phyloP scores from a whole-genome alignment of 2,797 vertebrate genomes.

The Bufotes viridis region DNA sequence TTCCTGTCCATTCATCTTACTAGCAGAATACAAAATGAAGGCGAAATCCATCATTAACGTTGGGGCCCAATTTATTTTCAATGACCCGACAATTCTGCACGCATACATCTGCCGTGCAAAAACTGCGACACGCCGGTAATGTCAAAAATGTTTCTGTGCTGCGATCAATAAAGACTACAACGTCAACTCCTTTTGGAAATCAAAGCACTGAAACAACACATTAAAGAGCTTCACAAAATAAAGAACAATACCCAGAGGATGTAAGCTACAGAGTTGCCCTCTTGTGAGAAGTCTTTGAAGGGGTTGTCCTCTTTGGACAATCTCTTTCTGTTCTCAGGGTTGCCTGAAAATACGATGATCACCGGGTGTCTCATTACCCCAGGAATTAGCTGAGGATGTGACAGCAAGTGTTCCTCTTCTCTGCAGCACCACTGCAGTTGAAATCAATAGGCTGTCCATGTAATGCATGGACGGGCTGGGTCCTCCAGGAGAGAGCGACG shows the following conservation, averaged over 20 bases:
- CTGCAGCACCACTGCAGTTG: no score
- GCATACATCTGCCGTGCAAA: neutral
- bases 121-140: neutral
- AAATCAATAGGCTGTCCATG: neutral
- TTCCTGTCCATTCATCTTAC: slow-evolving; percentile 40
- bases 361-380: neutral
- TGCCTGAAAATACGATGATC: neutral
- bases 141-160: neutral
- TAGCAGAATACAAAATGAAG: slow-evolving; percentile 30
- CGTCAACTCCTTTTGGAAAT: neutral
- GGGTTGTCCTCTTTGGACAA: neutral
- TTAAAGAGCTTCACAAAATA: neutral
- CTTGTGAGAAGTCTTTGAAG: neutral
- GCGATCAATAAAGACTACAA: neutral
- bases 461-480: neutral
- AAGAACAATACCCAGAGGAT: neutral
- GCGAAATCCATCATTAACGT: slow-evolving; percentile 18
- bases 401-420: neutral
- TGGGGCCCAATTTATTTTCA: neutral
- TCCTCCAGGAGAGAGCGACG: neutral
- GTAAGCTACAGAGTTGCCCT: neutral
- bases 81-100: slow-evolving; percentile 15
- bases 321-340: neutral
- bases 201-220: neutral
- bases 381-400: neutral